Percentiles rank a stretch among this genome's conserved stretches.
These are phyloP conservation scores for Phallusia fumigata DNA, from an alignment of 23 tunicate species.

Conservation along the genomic window DNA sequence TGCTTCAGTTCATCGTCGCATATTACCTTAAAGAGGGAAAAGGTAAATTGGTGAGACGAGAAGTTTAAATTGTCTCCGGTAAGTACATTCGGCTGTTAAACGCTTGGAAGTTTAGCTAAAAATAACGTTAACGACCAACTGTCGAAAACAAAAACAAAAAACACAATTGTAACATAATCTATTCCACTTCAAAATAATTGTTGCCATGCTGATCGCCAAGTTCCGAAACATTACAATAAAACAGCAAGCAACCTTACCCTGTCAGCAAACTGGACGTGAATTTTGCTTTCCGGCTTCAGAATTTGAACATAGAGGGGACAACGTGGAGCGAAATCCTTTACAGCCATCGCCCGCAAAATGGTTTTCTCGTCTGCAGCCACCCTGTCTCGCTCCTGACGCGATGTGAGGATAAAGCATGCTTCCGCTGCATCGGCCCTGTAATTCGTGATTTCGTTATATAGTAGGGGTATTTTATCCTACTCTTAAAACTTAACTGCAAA, in stretches of 20 bases:
- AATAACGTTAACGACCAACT: too few species aligned
- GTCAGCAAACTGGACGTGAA: conserved; percentile 95
- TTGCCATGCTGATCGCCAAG: too few species aligned
- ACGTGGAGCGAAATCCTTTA: conserved; percentile 92
- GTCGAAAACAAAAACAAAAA: too few species aligned
- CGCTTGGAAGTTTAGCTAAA: too few species aligned
- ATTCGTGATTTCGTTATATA: not conserved
- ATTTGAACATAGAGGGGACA: conserved; percentile 93
- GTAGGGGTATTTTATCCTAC: too few species aligned
- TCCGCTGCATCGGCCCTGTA: conserved; percentile 89
- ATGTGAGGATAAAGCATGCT: conserved; percentile 92
- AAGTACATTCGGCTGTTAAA: too few species aligned
- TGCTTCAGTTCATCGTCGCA: conserved; percentile 98
- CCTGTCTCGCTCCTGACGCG: conserved; percentile 84
- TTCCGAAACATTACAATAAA: not conserved
- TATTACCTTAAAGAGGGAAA: conserved; percentile 41
- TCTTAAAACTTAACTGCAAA: too few species aligned
- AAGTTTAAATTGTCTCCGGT: too few species aligned
- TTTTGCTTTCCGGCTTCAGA: conserved; percentile 76
- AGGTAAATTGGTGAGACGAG: too few species aligned
- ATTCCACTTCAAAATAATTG: too few species aligned
- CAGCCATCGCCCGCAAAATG: conserved; percentile 95
- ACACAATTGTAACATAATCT: too few species aligned
- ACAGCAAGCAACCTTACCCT: conserved; percentile 38
- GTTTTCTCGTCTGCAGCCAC: conserved; percentile 96